Evolutionary conservation across 2,888 invertebrate species (phyloP).

Genomic region (Caenorhabditis doughertyi): DNA sequence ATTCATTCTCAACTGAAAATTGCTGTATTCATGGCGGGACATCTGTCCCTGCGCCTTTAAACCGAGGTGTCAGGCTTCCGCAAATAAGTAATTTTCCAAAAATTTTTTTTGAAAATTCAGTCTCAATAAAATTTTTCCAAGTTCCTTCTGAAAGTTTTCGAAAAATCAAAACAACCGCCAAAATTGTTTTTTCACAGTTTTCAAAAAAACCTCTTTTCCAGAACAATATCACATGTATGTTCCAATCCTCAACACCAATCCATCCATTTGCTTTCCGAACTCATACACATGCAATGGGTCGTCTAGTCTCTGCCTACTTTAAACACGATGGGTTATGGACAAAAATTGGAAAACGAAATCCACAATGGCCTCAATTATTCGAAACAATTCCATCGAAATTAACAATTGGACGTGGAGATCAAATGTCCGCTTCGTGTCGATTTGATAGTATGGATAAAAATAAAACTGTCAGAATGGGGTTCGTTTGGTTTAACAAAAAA

Average conservation of each 20-base stretch:
- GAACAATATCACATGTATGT: slow-evolving; percentile 85
- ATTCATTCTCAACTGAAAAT: too few species aligned
- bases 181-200: too few species aligned
- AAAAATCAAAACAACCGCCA: too few species aligned
- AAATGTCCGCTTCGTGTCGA: slow-evolving; percentile 85
- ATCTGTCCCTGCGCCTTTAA: too few species aligned
- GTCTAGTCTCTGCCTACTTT: slow-evolving; percentile 84
- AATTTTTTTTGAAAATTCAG: too few species aligned
- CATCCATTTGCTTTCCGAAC: slow-evolving; percentile 83
- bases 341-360: slow-evolving; percentile 85
- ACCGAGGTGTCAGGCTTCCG: too few species aligned
- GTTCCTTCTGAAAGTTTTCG: too few species aligned
- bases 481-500: slow-evolving; percentile 59
- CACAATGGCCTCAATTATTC: slow-evolving; percentile 87
- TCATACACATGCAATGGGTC: slow-evolving; percentile 85
- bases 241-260: slow-evolving; percentile 73
- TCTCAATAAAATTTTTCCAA: too few species aligned
- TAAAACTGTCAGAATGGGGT: slow-evolving; percentile 84
- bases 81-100: too few species aligned
- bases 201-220: slow-evolving; percentile 78
- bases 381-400: slow-evolving; percentile 84
- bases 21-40: too few species aligned
- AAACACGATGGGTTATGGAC: slow-evolving; percentile 82
- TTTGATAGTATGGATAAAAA: slow-evolving; percentile 84
- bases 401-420: slow-evolving; percentile 84